Base-by-base conservation (phyloP, 2,888 invertebrate genomes). In the Cryptocheilus praepositus region DNA sequence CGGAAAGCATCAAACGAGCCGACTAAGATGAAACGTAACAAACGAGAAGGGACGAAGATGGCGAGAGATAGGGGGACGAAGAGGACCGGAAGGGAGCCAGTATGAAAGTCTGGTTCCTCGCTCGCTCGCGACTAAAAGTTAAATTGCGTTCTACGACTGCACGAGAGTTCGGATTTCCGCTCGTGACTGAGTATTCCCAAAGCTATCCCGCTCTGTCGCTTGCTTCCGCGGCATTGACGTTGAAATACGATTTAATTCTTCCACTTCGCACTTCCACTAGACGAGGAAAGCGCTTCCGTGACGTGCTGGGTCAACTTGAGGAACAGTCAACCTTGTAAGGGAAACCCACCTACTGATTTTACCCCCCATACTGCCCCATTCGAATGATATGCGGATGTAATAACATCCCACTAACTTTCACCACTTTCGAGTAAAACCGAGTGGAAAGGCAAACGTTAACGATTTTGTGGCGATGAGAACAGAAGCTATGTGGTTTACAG, bases 161-260 rank as follows among this genome's bases (percentile, higher is more conserved):
- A 76, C 70, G 73, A 69, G 77, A 83, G 82, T 85, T 83, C 74
- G 80, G 81, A 85, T 85, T 83, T 83, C 81, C 82, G 81, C 79
- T 79, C 81, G 80, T 83, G 83, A 86, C 84, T 84, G 84, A 83
- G 79, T 82, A 85, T 81, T 85, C 82, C 84, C 84, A 81, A 81
- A 83, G 81, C 81, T 82, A 77, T 79, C 80, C 73, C 67, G 54
- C 73, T 69, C 67, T 51, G 66, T 59, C 61, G 73, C 64, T 71
- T 64, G 70, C 80, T 77, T 81, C 74, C 78, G 68, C 76, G 71
- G 79, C 77, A 81, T 83, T 82, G 84, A 83, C 84, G 83, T 83
- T 86, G 83, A 85, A 84, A 84, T 85, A 84, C 81, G 82, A 85
- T 85, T 85, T 84, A 85, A 85, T 85, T 86, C 83, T 82, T 83